Evolutionary conservation across 1,140 invertebrate species (phyloP), one percentile per base, ranked within the genome.

Genomic region (Drosophila burlai): DNA sequence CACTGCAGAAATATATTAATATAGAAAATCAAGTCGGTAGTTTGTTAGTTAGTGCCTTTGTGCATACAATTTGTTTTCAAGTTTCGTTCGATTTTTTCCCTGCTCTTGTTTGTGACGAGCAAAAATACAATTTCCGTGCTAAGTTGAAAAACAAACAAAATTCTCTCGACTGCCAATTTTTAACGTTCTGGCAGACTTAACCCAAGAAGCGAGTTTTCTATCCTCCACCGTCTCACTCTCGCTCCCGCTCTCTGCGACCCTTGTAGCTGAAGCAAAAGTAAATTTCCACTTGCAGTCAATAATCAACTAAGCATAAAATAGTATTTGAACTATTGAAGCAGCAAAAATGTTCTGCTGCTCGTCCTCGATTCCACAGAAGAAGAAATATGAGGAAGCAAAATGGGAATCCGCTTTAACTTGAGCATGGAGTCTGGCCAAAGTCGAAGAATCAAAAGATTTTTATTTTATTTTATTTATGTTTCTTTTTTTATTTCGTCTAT

Each of bases 241-340:
- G 16, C 9, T 43, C 16, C 21, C 16, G 11, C 8, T 50, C 49
- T 42, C n/a, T 18, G 31, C 54, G 50, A 55, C 29, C 46, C 31
- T 45, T 61, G 63, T 38, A 73, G 61, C 46, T 52, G 75, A 31
- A 73, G 83, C 79, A 82, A 82, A 85, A 77, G 75, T 77, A 77
- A 77, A 77, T 77, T 77, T 77, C 75, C 64, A 77, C 75, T 77
- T 77, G 75, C 81, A 90, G 85, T 90, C 85, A 85, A 90, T 90
- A 90, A 90, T 90, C 85, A 90, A 90, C 85, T 90, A 90, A 90
- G 86, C 85, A 90, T 90, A 90, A 90, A 90, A 90, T 90, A 90
- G 85, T 90, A 90, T 90, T 91, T 90, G 85, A 89, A 83, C 85
- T 89, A 89, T 89, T 90, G 85, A 85, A 80, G 85, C 85, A 90